Evolutionary conservation across 2,888 invertebrate genomes (phyloP).

Genomic region (Cephus rjabovi): DNA sequence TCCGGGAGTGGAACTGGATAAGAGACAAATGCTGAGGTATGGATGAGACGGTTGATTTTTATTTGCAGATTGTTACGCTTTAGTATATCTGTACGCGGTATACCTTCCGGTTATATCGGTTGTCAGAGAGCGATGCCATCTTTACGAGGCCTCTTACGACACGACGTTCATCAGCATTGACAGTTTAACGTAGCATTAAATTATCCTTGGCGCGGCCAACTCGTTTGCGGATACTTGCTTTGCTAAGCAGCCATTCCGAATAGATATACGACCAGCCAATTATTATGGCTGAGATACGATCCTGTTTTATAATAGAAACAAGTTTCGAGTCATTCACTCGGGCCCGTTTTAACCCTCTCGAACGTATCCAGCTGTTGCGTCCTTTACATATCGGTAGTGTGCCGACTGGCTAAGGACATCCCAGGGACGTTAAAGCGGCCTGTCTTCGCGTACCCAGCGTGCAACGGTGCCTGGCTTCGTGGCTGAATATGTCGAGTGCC

Average conservation of each 20-base stretch:
- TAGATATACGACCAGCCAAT: conserved; percentile 2
- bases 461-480: background rate
- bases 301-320: conserved; percentile 4
- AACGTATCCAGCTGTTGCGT: background rate
- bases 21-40: background rate
- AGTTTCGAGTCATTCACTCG: background rate
- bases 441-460: background rate
- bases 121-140: background rate
- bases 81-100: background rate
- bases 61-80: background rate
- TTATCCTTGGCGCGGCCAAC: background rate
- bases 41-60: background rate
- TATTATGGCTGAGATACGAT: conserved; percentile 6
- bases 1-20: background rate
- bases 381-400: background rate
- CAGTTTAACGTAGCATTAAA: conserved; percentile 7
- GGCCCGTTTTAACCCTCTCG: background rate
- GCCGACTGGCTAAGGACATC: background rate
- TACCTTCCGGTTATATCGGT: background rate
- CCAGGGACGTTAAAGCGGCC: background rate
- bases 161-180: conserved; percentile 4
- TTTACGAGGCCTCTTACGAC: background rate
- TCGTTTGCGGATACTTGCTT: background rate
- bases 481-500: conserved; percentile 26
- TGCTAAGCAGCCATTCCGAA: background rate